A percentile compares a stretch with the other conserved stretches of the same genome.
phyloP scores from a whole-genome alignment of 1,140 invertebrate genomes.

The Chironomus tepperi region DNA sequence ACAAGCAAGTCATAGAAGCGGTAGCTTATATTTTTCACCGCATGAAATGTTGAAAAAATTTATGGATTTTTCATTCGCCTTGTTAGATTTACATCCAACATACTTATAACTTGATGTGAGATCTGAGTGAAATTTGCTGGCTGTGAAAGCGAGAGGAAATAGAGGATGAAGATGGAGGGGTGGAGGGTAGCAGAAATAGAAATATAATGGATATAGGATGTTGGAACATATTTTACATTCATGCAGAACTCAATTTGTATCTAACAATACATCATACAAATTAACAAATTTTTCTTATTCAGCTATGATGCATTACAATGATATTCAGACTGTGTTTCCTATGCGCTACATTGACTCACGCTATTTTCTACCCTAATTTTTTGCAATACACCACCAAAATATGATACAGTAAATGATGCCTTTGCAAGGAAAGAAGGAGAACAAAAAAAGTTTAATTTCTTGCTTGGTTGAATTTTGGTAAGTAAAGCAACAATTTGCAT shows the following conservation, averaged over 20 bases:
- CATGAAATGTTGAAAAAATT: not conserved
- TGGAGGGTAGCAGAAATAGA: not conserved
- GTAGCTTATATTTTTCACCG: not conserved
- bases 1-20: not conserved
- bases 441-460: constrained; percentile 16
- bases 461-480: constrained; percentile 19
- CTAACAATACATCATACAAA: constrained; percentile 16
- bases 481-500: constrained; percentile 23
- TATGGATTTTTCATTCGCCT: constrained; percentile 21
- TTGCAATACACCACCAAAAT: not conserved
- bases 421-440: not conserved
- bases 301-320: not conserved
- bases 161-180: not conserved
- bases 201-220: not conserved
- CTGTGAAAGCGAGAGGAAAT: not conserved
- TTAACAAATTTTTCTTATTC: constrained; percentile 18
- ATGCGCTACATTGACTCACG: not conserved
- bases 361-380: not conserved
- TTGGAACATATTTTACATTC: constrained; percentile 19
- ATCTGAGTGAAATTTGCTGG: not conserved
- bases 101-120: not conserved
- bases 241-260: constrained; percentile 20
- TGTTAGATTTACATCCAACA: constrained; percentile 16
- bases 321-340: not conserved
- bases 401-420: too few species aligned